Base-by-base conservation (phyloP, 2,888 invertebrate species). In the Bhutanitis thaidina region DNA sequence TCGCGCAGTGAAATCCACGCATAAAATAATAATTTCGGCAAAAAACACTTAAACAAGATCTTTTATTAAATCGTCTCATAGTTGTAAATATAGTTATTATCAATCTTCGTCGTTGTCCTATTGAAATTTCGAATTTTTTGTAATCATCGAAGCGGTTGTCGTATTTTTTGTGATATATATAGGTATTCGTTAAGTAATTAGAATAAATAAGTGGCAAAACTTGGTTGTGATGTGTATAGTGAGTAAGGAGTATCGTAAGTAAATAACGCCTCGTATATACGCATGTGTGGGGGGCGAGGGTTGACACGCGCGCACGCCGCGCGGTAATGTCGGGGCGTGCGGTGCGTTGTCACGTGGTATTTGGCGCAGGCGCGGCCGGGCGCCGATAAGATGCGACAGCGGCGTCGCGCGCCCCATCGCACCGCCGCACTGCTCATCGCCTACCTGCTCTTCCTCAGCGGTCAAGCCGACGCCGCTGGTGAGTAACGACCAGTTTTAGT, bases 171-270 rank as follows among this genome's bases (percentile, higher is more conserved):
- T 88, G 87, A 88, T 86, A 84, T 86, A 84, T 60, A 58, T 64
- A 61, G 49, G 55, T 61, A 53, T 35, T 48, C 43, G 61, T 64
- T 65, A 67, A 69, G 65, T 64, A 34, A 12, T 65, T 43, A 43
- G 30, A 71, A 66, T 14, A 80, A 34, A 34, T 34, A 84, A 83
- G 85, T 87, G 86, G 84, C 81, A 84, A 86, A 88, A 87, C 85
- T 87, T 72, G 86, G 89, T 89, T 89, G 89, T 89, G 89, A 89
- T 89, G 89, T 89, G 88, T 86, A 74, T 85, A 85, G 74, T 77
- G 65, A 68, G 67, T 83, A 84, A 83, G 82, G 59, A 63, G 61
- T 74, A 74, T 71, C 72, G 82, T 85, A 86, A 82, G 85, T 86
- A 83, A 69, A 63, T 59, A 61, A 47, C 41, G 58, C 49, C 48